phyloP scores from a whole-genome alignment of 2,113 vertebrate genomes.

The Pantherophis guttatus region DNA sequence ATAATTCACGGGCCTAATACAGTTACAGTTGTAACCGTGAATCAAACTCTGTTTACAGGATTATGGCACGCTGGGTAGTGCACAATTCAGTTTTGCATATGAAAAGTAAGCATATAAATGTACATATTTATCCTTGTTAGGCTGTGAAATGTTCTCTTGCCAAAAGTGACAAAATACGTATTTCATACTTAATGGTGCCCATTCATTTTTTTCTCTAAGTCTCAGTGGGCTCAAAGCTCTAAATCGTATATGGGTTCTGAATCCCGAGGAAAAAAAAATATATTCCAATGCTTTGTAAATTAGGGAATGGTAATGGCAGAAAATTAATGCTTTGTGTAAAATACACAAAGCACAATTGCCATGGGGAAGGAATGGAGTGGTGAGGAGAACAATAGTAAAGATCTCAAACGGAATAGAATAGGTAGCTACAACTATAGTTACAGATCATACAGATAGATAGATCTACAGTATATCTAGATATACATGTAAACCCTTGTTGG shows the following conservation, averaged over 20 bases:
- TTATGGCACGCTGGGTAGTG: conserved; percentile 12
- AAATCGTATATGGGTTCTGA: conserved; percentile 25
- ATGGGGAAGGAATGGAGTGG: background rate
- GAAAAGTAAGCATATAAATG: conserved; percentile 58
- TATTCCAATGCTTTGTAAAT: conserved; percentile 52
- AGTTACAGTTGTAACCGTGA: conserved; percentile 44
- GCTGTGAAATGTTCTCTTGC: conserved; percentile 56
- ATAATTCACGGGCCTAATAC: conserved; percentile 52
- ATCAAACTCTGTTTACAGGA: conserved; percentile 26
- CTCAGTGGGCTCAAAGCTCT: conserved; percentile 41
- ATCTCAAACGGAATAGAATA: background rate
- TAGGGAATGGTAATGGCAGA: background rate
- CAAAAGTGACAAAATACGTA: conserved; percentile 49
- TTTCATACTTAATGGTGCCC: background rate
- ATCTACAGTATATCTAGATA: too few species aligned
- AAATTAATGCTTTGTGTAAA: background rate
- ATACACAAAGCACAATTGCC: background rate
- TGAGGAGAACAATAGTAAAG: background rate
- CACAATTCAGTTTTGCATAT: conserved; percentile 50
- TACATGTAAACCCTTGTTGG: too few species aligned
- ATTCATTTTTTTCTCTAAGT: conserved; percentile 47
- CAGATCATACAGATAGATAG: too few species aligned
- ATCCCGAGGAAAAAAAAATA: conserved; percentile 35
- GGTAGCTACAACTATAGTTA: too few species aligned
- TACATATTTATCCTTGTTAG: conserved; percentile 58